phyloP scores from a whole-genome alignment of 1,140 invertebrate genomes.

The Druon quercuslanigerum region DNA sequence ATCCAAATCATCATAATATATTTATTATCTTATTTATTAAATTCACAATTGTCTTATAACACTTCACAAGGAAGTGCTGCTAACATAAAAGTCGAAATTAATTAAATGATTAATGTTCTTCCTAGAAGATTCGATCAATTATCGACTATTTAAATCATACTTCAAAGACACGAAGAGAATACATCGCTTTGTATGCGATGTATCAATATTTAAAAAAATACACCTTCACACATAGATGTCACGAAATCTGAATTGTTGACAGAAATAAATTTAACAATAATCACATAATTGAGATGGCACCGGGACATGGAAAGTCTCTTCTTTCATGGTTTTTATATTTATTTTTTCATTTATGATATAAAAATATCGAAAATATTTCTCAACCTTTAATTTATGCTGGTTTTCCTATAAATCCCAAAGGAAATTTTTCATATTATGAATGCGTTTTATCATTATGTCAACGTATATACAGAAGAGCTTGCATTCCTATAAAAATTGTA shows the following conservation, averaged over 20 bases:
- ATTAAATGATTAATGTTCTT: conserved; percentile 45
- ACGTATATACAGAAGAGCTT: conserved; percentile 37
- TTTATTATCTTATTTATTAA: conserved; percentile 41
- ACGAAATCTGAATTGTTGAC: conserved; percentile 36
- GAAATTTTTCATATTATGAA: background rate
- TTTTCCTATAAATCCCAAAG: too few species aligned
- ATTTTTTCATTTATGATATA: too few species aligned
- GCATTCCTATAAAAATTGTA: conserved; percentile 37
- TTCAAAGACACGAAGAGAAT: conserved; percentile 44
- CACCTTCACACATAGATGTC: conserved; percentile 40
- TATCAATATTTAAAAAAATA: conserved; percentile 37
- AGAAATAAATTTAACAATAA: background rate
- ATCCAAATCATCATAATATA: too few species aligned
- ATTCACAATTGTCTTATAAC: conserved; percentile 46
- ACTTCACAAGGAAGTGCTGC: conserved; percentile 46
- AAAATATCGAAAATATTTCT: too few species aligned
- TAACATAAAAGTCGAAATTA: conserved; percentile 45
- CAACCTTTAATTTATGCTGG: too few species aligned
- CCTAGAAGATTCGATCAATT: conserved; percentile 45
- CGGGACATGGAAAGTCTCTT: background rate
- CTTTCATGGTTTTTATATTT: background rate
- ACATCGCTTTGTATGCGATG: conserved; percentile 45
- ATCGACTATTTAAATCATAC: conserved; percentile 46
- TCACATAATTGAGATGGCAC: background rate
- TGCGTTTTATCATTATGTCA: conserved; percentile 34